phyloP scores from a whole-genome alignment of 1,140 invertebrate genomes.

The Drosophila cardini region DNA sequence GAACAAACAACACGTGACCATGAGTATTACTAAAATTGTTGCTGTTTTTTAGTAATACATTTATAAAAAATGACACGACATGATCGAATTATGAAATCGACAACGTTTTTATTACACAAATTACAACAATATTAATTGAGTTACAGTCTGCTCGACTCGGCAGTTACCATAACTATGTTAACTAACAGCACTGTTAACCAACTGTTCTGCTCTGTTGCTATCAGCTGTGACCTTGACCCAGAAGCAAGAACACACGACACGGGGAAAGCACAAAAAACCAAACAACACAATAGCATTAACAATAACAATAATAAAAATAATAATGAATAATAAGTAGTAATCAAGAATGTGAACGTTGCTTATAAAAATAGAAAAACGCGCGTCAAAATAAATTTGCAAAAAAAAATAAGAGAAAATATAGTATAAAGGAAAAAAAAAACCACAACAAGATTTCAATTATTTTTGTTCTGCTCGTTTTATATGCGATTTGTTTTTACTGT shows the following conservation, averaged over 20 bases:
- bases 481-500: slow-evolving; percentile 4
- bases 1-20: slow-evolving; percentile 60
- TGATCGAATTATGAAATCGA: slow-evolving; percentile 25
- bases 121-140: slow-evolving; percentile 20
- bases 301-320: slow-evolving; percentile 30
- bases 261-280: slow-evolving; percentile 25
- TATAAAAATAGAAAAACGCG: slow-evolving; percentile 43
- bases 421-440: slow-evolving; percentile 5
- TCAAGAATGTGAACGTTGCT: slow-evolving; percentile 46
- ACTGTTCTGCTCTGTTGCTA: neutral
- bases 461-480: slow-evolving; percentile 17
- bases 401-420: no score
- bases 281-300: neutral
- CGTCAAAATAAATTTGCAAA: slow-evolving; percentile 20
- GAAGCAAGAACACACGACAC: slow-evolving; percentile 60
- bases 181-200: slow-evolving; percentile 10
- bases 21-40: slow-evolving; percentile 37
- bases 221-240: no score
- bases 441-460: slow-evolving; percentile 13
- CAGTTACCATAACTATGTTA: slow-evolving; percentile 8
- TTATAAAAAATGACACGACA: neutral
- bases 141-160: no score
- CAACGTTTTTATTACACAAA: slow-evolving; percentile 33
- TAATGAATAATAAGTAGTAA: slow-evolving; percentile 36
- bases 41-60: slow-evolving; percentile 26